A percentile compares a stretch with the other conserved stretches of the same genome.
Evolutionary conservation across 2,113 vertebrate species (phyloP).

Genomic region (Octodon degus): DNA sequence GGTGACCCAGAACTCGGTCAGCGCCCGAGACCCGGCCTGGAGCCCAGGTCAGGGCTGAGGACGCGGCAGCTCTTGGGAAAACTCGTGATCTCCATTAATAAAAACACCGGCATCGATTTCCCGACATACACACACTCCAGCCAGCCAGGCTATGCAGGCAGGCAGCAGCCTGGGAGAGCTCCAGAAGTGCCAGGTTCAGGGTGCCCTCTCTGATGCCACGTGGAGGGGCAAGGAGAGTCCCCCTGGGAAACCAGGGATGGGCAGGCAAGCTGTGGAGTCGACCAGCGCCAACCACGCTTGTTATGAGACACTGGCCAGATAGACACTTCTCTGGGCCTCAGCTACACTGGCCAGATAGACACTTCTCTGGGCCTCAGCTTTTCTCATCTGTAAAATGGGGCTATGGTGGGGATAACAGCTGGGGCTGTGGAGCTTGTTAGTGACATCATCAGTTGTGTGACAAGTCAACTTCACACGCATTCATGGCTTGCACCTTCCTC

Average conservation of each 20-base stretch:
- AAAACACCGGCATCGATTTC: slow-evolving; percentile 27
- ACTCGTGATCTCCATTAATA: slow-evolving; percentile 38
- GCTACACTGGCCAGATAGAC: not conserved
- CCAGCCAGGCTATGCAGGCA: too few species aligned
- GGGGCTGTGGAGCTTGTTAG: not conserved
- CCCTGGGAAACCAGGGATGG: not conserved
- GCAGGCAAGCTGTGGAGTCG: not conserved
- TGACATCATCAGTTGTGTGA: not conserved
- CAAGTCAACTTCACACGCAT: not conserved
- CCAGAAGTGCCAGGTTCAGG: not conserved
- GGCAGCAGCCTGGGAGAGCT: not conserved
- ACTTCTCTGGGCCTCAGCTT: not conserved
- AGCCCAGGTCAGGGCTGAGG: not conserved
- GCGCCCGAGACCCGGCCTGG: too few species aligned
- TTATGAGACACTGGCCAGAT: not conserved
- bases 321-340: not conserved
- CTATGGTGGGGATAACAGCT: not conserved
- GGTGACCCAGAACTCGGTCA: not conserved
- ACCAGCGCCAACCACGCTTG: not conserved
- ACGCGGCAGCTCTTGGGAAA: not conserved
- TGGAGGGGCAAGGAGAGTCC: not conserved
- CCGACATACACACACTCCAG: not conserved
- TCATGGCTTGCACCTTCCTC: not conserved
- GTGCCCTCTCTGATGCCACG: not conserved
- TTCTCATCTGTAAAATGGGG: not conserved